Conservation (phyloP, 2,888 invertebrate species). For the Charanyca ferruginea region DNA sequence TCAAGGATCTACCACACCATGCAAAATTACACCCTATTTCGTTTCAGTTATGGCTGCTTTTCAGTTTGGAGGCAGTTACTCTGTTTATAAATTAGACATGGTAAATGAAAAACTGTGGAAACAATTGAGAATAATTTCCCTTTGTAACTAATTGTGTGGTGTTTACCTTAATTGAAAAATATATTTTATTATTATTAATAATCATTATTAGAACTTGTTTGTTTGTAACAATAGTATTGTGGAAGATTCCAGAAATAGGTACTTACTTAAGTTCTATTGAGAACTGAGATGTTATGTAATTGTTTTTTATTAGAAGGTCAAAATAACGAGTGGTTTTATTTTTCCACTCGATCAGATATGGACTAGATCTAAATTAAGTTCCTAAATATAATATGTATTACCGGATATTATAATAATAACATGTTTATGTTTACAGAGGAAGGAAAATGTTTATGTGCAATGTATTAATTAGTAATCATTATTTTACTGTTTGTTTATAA, state of each 20-base stretch:
- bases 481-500: conserved; percentile 3
- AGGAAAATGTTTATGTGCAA: conserved; percentile 6
- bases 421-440: neutral
- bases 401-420: neutral
- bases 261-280: neutral
- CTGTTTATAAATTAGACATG: conserved; percentile 59
- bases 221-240: conserved; percentile 4
- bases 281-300: neutral
- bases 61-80: conserved; percentile 9
- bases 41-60: neutral
- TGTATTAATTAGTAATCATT: conserved; percentile 8
- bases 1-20: conserved; percentile 72
- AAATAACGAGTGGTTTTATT: neutral
- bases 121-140: conserved; percentile 62
- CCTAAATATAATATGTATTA: neutral
- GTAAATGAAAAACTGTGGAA: conserved; percentile 59
- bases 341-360: neutral
- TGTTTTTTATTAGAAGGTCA: neutral
- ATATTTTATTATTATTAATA: conserved; percentile 27
- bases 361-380: neutral
- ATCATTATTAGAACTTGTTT: conserved; percentile 7
- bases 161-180: conserved; percentile 50
- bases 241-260: conserved; percentile 25
- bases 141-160: conserved; percentile 58
- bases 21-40: conserved; percentile 29